phyloP scores from a whole-genome alignment of 2,113 vertebrate genomes.

The Erpornis zantholeuca region DNA sequence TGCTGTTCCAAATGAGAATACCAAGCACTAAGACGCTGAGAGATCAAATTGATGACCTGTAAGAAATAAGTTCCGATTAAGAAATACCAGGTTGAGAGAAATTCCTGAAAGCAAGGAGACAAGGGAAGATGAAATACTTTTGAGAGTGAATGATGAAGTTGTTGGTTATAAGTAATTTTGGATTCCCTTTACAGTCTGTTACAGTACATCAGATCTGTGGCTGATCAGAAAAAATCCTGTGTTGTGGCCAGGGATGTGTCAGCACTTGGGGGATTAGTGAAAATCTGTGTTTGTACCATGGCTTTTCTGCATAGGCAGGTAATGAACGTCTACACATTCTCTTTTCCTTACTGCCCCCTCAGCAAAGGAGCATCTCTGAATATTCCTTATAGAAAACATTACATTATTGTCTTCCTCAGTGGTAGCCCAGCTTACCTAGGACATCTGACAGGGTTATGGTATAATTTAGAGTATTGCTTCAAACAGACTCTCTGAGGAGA shows the following conservation, averaged over 20 bases:
- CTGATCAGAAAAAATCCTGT: not conserved
- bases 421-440: not conserved
- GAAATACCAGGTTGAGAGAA: constrained; percentile 45
- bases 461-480: not conserved
- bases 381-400: not conserved
- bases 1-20: constrained; percentile 29
- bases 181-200: constrained; percentile 34
- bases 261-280: accelerated
- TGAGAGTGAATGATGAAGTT: constrained; percentile 33
- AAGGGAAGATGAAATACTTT: constrained; percentile 45
- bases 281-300: not conserved
- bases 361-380: not conserved
- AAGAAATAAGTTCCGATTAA: constrained; percentile 54
- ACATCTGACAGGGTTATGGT: not conserved
- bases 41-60: constrained; percentile 56
- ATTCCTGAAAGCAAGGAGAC: constrained; percentile 30
- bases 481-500: not conserved
- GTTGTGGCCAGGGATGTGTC: not conserved
- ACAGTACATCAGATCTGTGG: not conserved
- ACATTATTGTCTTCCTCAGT: not conserved
- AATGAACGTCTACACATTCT: not conserved
- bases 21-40: constrained; percentile 14
- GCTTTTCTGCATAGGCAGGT: not conserved
- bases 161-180: constrained; percentile 27
- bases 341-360: not conserved